These are phyloP conservation scores for Agriopis marginaria DNA, from an alignment of 2,888 invertebrate genomes.

Conservation along the genomic window DNA sequence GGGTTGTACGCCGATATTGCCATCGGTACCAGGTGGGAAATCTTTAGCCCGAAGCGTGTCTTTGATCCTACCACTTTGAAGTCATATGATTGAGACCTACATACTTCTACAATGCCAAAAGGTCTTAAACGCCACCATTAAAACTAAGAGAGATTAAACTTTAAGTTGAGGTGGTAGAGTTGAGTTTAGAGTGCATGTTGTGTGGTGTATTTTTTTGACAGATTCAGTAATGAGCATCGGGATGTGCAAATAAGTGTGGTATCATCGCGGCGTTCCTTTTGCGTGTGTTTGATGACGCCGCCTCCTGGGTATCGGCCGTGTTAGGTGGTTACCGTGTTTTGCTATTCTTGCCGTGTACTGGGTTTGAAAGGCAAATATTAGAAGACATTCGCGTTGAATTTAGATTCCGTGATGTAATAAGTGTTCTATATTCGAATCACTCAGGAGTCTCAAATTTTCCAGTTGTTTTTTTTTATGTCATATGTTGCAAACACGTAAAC, in stretches of 20 bases:
- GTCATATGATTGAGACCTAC: constrained; percentile 55
- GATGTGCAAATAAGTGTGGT: constrained; percentile 63
- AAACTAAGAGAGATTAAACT: accelerated
- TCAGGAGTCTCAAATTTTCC: neutral
- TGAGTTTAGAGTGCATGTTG: constrained; percentile 14
- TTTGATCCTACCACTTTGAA: constrained; percentile 61
- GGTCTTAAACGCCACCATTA: constrained; percentile 12
- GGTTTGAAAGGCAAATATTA: constrained; percentile 13
- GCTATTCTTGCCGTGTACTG: constrained; percentile 27
- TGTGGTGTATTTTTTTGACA: constrained; percentile 52
- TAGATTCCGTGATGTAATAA: constrained; percentile 1
- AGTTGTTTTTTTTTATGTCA: no score
- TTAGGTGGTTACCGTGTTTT: constrained; percentile 31
- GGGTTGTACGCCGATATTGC: constrained; percentile 53
- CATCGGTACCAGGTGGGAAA: constrained; percentile 61
- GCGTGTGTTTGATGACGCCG: constrained; percentile 49
- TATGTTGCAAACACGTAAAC: no score
- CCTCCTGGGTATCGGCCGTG: constrained; percentile 37
- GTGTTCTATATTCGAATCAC: neutral
- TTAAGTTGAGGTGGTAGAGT: constrained; percentile 14
- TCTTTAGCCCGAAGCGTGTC: constrained; percentile 54
- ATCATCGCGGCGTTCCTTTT: constrained; percentile 49
- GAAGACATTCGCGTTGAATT: constrained; percentile 1
- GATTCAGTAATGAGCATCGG: constrained; percentile 67
- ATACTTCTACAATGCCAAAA: constrained; percentile 28